Conservation (phyloP, 1,140 invertebrate species). For the Pollicipes pollicipes region DNA sequence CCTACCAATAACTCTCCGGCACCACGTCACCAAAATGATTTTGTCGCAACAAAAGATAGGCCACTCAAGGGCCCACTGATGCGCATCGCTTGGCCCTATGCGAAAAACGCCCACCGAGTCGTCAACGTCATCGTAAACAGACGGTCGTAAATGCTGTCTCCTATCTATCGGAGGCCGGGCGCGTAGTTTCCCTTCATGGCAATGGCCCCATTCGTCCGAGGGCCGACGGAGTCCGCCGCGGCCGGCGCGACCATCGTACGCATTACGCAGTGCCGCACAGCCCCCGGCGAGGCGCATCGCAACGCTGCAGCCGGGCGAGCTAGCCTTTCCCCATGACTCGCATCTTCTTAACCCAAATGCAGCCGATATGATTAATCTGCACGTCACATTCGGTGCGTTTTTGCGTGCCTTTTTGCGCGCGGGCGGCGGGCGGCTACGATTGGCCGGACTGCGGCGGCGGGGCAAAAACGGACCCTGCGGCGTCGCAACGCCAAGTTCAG, state of each 20-base stretch:
- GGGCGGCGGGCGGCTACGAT: neutral
- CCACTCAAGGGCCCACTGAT: no score
- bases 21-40: no score
- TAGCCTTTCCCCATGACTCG: neutral
- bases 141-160: neutral
- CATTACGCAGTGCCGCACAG: no score
- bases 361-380: neutral
- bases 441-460: neutral
- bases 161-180: no score
- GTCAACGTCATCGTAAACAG: neutral
- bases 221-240: no score
- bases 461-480: neutral
- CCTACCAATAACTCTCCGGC: no score
- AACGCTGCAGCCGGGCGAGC: neutral
- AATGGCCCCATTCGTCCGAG: neutral
- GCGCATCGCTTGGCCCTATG: neutral
- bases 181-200: neutral
- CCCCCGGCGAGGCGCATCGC: no score
- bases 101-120: neutral
- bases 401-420: neutral
- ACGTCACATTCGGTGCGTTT: neutral
- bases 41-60: no score
- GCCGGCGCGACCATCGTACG: no score
- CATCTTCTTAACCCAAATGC: slow-evolving; percentile 1
- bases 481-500: neutral